Percentiles rank a stretch among this genome's conserved stretches.
Conservation (phyloP, 2,888 invertebrate species). For the Ichneumoninae sp. region DNA sequence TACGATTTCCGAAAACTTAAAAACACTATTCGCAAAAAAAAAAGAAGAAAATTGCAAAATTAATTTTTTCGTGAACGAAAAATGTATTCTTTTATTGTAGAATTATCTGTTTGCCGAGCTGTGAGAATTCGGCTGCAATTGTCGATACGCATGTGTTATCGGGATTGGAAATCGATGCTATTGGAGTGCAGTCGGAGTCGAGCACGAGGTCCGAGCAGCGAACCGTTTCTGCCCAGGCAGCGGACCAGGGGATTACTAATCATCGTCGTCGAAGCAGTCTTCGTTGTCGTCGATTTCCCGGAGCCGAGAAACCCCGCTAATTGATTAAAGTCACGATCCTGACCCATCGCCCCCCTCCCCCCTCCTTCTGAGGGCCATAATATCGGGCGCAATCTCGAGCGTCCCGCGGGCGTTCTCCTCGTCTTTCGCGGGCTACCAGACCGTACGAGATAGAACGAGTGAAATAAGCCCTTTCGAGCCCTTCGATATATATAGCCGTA, state of each 20-base stretch:
- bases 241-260: conserved; percentile 80
- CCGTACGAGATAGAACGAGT: conserved; percentile 36
- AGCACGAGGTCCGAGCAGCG: conserved; percentile 51
- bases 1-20: background rate
- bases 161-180: conserved; percentile 58
- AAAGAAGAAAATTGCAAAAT: background rate
- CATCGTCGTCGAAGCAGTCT: conserved; percentile 70
- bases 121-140: conserved; percentile 59
- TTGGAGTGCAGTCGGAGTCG: conserved; percentile 26
- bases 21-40: background rate
- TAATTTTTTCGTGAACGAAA: background rate
- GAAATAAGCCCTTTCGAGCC: conserved; percentile 52
- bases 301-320: conserved; percentile 83
- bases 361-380: conserved; percentile 49
- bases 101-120: conserved; percentile 3
- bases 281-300: conserved; percentile 77
- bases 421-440: conserved; percentile 51
- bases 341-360: conserved; percentile 50
- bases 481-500: conserved; percentile 30
- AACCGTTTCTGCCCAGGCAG: conserved; percentile 44
- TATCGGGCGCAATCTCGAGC: conserved; percentile 67
- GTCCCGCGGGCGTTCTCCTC: conserved; percentile 66
- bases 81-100: background rate
- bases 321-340: conserved; percentile 84
- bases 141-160: conserved; percentile 60